Evolutionary conservation across 2,888 invertebrate species (phyloP).

Genomic region (Gisinianus flammeolus): DNA sequence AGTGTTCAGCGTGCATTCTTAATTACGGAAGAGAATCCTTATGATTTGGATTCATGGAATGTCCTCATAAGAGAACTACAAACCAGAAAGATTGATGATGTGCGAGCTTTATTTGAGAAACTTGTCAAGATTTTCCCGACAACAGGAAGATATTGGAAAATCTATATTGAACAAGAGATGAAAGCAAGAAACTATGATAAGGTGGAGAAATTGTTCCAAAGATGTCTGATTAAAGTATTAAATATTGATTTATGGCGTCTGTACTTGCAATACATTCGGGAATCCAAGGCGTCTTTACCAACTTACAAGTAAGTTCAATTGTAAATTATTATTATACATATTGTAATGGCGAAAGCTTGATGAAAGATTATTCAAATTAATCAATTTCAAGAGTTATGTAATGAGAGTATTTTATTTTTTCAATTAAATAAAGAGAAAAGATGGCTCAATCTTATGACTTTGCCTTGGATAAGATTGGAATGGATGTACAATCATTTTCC

Average conservation of each 20-base stretch:
- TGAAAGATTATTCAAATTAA: neutral
- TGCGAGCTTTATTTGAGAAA: constrained; percentile 89
- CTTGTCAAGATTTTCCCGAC: constrained; percentile 94
- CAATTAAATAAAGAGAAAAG: constrained; percentile 88
- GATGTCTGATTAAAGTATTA: constrained; percentile 96
- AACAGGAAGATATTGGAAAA: constrained; percentile 97
- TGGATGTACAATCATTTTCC: constrained; percentile 95
- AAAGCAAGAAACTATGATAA: constrained; percentile 96
- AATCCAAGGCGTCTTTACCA: constrained; percentile 90
- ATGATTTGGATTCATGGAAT: constrained; percentile 98
- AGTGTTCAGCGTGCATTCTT: constrained; percentile 81
- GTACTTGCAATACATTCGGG: constrained; percentile 96
- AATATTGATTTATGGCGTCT: constrained; percentile 99
- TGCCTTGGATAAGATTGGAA: constrained; percentile 97
- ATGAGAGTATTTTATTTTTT: constrained; percentile 46
- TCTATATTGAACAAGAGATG: constrained; percentile 98
- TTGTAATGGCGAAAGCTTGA: neutral
- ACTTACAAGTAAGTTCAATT: constrained; percentile 82
- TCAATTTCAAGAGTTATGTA: neutral
- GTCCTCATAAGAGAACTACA: constrained; percentile 93
- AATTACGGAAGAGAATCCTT: constrained; percentile 84
- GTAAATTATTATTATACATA: no score
- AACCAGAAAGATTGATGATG: constrained; percentile 83
- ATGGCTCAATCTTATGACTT: constrained; percentile 99
- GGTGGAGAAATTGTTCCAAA: constrained; percentile 98